These are phyloP conservation scores for Ochropleura plecta DNA, from an alignment of 2,888 invertebrate genomes.

Conservation along the genomic window DNA sequence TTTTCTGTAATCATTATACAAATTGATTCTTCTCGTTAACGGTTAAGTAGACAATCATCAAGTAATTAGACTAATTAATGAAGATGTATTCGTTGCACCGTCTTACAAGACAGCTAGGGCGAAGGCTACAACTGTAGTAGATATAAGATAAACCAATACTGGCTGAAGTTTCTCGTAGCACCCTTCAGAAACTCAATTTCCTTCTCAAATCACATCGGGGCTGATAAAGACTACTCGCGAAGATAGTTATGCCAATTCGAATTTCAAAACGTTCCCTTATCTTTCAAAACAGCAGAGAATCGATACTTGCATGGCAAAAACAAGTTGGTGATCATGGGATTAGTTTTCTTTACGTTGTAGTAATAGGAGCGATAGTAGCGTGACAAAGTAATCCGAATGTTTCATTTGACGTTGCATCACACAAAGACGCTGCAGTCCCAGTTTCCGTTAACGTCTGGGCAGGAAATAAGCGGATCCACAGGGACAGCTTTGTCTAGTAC, in stretches of 20 bases:
- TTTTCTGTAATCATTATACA: constrained; percentile 43
- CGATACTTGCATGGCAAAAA: constrained; percentile 48
- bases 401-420: constrained; percentile 65
- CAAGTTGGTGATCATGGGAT: constrained; percentile 44
- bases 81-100: constrained; percentile 31
- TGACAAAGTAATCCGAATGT: constrained; percentile 55
- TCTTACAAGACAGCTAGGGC: constrained; percentile 14
- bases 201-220: constrained; percentile 68
- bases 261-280: constrained; percentile 62
- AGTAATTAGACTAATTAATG: constrained; percentile 56
- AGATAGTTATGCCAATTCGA: constrained; percentile 60
- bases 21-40: constrained; percentile 53
- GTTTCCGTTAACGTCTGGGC: constrained; percentile 85
- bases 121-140: not conserved
- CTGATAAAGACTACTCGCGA: constrained; percentile 60
- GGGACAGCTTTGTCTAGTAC: constrained; percentile 80
- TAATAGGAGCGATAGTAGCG: constrained; percentile 55
- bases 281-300: constrained; percentile 58
- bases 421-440: constrained; percentile 74
- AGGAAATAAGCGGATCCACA: constrained; percentile 85
- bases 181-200: constrained; percentile 77
- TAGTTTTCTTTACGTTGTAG: constrained; percentile 33
- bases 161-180: constrained; percentile 42
- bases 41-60: constrained; percentile 47
- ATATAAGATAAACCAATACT: constrained; percentile 22